Percentiles rank a stretch among this genome's conserved stretches.
phyloP scores from a whole-genome alignment of 2,113 vertebrate species.

The Bubalus kerabau region DNA sequence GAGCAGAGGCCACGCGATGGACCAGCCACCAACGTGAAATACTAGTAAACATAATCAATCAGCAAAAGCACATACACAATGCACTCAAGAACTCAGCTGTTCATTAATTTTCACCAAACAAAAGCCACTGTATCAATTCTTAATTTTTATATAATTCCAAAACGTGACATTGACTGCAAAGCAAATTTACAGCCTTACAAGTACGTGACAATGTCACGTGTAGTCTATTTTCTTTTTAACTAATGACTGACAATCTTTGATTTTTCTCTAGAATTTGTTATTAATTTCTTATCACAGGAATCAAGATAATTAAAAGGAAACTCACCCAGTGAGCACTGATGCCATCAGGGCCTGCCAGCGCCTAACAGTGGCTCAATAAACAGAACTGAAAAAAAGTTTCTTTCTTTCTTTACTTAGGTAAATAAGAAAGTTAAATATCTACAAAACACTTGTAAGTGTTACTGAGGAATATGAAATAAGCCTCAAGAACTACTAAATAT shows the following conservation, averaged over 20 bases:
- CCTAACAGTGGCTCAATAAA: neutral
- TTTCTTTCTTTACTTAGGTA: neutral
- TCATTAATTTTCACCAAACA: neutral
- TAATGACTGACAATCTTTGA: neutral
- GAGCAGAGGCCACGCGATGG: neutral
- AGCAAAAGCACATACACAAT: neutral
- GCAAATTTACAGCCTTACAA: neutral
- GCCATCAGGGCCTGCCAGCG: neutral
- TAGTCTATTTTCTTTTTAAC: neutral
- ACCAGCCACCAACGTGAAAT: neutral
- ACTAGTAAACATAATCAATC: neutral
- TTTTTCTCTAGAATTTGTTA: neutral
- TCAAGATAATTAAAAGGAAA: neutral
- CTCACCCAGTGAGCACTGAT: neutral
- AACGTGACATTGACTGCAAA: neutral
- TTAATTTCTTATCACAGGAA: neutral
- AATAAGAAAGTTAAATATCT: neutral
- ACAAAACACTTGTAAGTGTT: neutral
- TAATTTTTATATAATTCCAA: conserved; percentile 28
- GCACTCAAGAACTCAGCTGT: neutral
- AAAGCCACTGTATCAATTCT: neutral
- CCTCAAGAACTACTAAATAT: conserved; percentile 21
- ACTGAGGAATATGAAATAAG: neutral
- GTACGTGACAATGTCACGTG: neutral
- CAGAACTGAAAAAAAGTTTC: neutral